These are phyloP conservation scores for Podargus strigoides DNA, from an alignment of 2,797 vertebrate species.

Conservation along the genomic window DNA sequence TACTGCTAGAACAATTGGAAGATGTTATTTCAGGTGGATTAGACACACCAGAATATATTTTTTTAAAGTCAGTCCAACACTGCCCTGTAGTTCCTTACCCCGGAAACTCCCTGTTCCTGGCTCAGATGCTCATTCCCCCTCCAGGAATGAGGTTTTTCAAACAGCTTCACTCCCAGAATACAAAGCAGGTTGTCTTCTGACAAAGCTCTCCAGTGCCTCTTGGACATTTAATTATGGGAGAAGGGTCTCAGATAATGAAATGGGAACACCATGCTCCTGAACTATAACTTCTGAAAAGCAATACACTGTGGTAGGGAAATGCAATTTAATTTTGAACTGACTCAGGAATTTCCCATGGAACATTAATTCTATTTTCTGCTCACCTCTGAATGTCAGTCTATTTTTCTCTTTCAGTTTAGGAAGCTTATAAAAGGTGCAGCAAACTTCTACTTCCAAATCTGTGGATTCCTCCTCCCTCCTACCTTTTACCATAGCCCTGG, in stretches of 20 bases:
- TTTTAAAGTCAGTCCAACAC: neutral
- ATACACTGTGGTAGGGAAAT: conserved; percentile 42
- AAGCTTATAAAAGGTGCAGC: neutral
- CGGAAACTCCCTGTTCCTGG: neutral
- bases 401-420: conserved; percentile 34
- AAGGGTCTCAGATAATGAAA: conserved; percentile 57
- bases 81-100: neutral
- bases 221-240: conserved; percentile 49
- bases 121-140: neutral
- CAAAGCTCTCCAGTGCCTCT: conserved; percentile 6
- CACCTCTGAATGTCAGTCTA: conserved; percentile 50
- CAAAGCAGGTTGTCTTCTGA: conserved; percentile 2
- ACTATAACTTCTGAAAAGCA: conserved; percentile 48
- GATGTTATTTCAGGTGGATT: neutral
- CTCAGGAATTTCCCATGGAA: conserved; percentile 60
- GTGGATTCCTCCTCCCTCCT: neutral
- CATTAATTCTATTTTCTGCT: conserved; percentile 64
- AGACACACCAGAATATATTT: neutral
- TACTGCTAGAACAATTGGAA: neutral
- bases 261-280: conserved; percentile 40
- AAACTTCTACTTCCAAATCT: neutral
- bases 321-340: conserved; percentile 62
- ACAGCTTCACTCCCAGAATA: neutral
- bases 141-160: neutral
- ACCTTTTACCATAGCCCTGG: neutral